A percentile compares a stretch with the other conserved stretches of the same genome.
Conservation (phyloP, 2,113 vertebrate species). For the Syngnathoides biaculeatus region DNA sequence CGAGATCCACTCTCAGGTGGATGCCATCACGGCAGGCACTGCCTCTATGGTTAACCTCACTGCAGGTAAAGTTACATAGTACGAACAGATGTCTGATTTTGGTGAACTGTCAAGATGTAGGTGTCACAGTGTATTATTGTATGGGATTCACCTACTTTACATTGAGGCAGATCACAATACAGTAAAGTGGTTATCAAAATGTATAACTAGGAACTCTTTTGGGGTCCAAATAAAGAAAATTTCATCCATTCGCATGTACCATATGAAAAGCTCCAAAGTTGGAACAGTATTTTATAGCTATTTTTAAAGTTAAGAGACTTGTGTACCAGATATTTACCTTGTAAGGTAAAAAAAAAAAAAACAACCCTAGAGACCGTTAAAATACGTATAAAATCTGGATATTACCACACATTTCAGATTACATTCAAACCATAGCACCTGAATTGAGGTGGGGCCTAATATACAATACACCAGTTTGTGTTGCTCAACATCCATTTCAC, state of each 20-base stretch:
- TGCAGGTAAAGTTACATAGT: slow-evolving; percentile 71
- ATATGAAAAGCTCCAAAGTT: background rate
- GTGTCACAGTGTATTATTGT: background rate
- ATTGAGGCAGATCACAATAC: background rate
- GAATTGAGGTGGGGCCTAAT: too few species aligned
- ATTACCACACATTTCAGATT: too few species aligned
- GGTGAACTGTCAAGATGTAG: background rate
- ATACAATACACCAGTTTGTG: too few species aligned
- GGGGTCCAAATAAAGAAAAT: too few species aligned
- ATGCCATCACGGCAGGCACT: slow-evolving; percentile 95
- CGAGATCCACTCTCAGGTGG: slow-evolving; percentile 97
- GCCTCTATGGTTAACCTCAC: slow-evolving; percentile 97
- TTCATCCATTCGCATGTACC: background rate
- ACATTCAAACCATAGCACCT: too few species aligned
- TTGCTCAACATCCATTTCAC: too few species aligned
- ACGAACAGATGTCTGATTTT: background rate
- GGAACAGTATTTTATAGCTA: background rate
- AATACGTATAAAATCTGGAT: too few species aligned
- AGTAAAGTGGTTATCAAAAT: background rate
- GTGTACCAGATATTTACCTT: too few species aligned
- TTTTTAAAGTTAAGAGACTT: too few species aligned
- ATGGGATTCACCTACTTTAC: background rate
- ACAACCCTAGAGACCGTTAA: too few species aligned
- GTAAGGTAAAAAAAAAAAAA: too few species aligned
- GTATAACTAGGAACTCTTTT: background rate